These are phyloP conservation scores for Macrotus californicus DNA, from an alignment of 2,113 vertebrate species.

Conservation along the genomic window DNA sequence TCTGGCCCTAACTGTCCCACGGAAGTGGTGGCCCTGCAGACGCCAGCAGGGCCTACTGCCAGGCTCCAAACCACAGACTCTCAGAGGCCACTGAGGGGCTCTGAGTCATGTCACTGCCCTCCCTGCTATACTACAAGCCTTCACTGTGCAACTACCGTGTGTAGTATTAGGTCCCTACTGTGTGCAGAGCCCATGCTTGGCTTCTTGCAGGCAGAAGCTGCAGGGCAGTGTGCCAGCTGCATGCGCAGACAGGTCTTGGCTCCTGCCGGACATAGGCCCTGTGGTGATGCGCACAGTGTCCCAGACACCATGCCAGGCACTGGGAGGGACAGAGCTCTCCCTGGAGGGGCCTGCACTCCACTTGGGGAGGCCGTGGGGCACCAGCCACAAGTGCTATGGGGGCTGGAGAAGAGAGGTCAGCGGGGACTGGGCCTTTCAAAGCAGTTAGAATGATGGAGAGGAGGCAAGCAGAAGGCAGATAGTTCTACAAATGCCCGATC, in stretches of 20 bases:
- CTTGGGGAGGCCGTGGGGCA: neutral
- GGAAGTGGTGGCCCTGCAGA: neutral
- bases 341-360: neutral
- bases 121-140: neutral
- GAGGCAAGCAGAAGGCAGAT: neutral
- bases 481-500: neutral
- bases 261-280: neutral
- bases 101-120: neutral
- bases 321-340: neutral
- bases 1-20: neutral
- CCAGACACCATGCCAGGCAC: neutral
- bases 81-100: neutral
- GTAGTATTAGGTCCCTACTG: neutral
- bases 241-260: fast-evolving
- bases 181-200: neutral
- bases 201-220: neutral
- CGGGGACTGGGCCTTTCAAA: neutral
- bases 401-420: neutral
- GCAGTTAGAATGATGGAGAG: neutral
- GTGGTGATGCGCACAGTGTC: no score
- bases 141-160: neutral
- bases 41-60: neutral
- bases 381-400: neutral
- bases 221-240: neutral
- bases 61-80: neutral